Conservation (phyloP, 2,888 invertebrate genomes). For the Drosophila niveifrons region DNA sequence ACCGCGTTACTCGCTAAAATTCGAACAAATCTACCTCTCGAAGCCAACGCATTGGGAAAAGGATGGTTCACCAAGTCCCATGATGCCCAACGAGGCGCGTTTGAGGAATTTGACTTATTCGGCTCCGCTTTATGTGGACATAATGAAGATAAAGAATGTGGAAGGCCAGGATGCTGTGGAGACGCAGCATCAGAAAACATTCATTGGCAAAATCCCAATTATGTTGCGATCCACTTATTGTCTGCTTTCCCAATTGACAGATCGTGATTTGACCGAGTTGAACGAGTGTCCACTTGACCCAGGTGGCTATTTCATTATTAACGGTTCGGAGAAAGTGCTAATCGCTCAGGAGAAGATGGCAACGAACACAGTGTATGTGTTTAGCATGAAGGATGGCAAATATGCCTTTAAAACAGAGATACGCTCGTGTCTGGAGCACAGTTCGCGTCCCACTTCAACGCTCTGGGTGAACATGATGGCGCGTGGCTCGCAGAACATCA, state of each 20-base stretch:
- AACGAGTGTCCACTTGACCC: conserved; percentile 99
- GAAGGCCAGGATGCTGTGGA: conserved; percentile 96
- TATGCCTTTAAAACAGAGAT: conserved; percentile 99
- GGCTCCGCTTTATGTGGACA: conserved; percentile 99
- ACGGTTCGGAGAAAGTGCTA: conserved; percentile 99
- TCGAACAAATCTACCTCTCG: conserved; percentile 99
- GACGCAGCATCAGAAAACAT: conserved; percentile 91
- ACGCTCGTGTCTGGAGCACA: conserved; percentile 96
- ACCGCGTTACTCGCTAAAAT: conserved; percentile 96
- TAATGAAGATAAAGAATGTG: conserved; percentile 97
- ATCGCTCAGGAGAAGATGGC: conserved; percentile 99
- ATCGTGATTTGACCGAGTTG: conserved; percentile 99
- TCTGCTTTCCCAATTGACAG: conserved; percentile 95
- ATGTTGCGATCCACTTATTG: conserved; percentile 99
- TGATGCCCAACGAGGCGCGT: conserved; percentile 99
- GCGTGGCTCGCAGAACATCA: conserved; percentile 98
- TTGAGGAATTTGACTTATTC: conserved; percentile 98
- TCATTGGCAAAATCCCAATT: conserved; percentile 98
- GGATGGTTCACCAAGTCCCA: conserved; percentile 99
- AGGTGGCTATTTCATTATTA: conserved; percentile 99
- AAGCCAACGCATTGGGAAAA: conserved; percentile 99
- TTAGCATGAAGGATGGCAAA: conserved; percentile 99
- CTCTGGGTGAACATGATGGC: conserved; percentile 99
- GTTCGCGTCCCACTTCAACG: conserved; percentile 98
- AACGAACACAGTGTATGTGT: conserved; percentile 99